Percentiles rank a stretch among this genome's conserved stretches.
Conservation (phyloP, 2,888 invertebrate genomes). For the Litoditis marina region DNA sequence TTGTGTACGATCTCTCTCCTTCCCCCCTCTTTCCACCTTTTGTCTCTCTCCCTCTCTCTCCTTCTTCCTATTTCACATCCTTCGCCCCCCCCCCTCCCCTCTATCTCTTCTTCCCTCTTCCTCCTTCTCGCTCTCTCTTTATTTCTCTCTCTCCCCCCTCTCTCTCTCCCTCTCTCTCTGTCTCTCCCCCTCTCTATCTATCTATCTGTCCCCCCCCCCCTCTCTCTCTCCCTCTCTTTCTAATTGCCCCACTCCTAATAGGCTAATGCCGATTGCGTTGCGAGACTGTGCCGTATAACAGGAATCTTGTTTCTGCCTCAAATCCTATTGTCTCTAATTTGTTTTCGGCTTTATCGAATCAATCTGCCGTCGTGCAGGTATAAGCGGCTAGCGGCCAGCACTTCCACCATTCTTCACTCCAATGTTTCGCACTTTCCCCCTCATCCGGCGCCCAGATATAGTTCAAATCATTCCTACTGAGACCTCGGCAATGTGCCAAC, state of each 20-base stretch:
- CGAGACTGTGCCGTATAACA: neutral
- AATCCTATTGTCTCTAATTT: too few relatives aligned
- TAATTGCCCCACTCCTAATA: neutral
- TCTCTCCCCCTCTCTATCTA: neutral
- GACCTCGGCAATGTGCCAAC: too few relatives aligned
- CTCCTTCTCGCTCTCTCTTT: neutral
- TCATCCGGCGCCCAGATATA: too few relatives aligned
- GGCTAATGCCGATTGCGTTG: neutral
- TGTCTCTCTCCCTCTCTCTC: neutral
- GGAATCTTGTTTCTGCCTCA: too few relatives aligned
- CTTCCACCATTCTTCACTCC: too few relatives aligned
- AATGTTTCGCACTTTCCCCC: too few relatives aligned
- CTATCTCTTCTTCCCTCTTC: neutral
- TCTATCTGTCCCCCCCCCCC: neutral
- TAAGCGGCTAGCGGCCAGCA: too few relatives aligned
- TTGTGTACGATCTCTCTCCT: neutral
- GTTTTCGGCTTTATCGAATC: too few relatives aligned
- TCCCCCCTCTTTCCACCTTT: neutral
- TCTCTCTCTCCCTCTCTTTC: neutral
- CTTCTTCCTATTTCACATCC: neutral
- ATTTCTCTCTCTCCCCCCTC: neutral
- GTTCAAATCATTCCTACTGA: too few relatives aligned
- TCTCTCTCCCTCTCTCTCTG: neutral
- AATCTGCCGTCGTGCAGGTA: too few relatives aligned
- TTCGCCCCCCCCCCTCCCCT: neutral